phyloP scores from a whole-genome alignment of 2,888 invertebrate genomes.

The Alloplasta piceator region DNA sequence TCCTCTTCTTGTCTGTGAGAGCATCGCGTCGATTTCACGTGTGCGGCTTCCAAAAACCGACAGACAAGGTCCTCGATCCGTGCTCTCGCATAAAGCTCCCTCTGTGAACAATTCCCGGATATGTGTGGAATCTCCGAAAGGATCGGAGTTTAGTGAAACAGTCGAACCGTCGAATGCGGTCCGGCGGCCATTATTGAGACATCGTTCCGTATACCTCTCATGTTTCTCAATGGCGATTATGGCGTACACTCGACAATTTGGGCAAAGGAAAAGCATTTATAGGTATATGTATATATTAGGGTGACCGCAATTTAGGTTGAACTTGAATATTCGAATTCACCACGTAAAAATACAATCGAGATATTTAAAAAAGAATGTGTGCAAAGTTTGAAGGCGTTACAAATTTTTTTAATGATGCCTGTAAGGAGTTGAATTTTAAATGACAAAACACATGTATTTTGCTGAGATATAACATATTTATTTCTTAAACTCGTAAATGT shows the following conservation, averaged over 20 bases:
- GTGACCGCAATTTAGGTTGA: no score
- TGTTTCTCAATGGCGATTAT: not conserved
- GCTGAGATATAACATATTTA: no score
- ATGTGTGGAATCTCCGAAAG: not conserved
- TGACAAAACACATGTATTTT: no score
- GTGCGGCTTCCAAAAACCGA: not conserved
- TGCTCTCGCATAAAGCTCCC: not conserved
- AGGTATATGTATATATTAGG: no score
- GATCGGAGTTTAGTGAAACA: not conserved
- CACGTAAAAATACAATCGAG: no score
- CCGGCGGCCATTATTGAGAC: slow-evolving; percentile 61
- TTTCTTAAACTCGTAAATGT: no score
- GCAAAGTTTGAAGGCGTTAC: no score
- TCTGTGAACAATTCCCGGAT: not conserved
- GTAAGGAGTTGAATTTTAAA: no score
- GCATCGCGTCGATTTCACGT: slow-evolving; percentile 1
- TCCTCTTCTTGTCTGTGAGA: not conserved
- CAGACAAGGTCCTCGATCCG: not conserved
- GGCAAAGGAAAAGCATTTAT: not conserved
- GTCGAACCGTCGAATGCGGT: slow-evolving; percentile 35
- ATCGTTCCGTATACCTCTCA: slow-evolving; percentile 25
- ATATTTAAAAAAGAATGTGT: no score
- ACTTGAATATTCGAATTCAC: no score
- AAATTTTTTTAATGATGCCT: no score
- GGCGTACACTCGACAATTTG: slow-evolving; percentile 3